Conservation (phyloP, 1,140 invertebrate genomes). For the Gyrodactylus bullatarudis region DNA sequence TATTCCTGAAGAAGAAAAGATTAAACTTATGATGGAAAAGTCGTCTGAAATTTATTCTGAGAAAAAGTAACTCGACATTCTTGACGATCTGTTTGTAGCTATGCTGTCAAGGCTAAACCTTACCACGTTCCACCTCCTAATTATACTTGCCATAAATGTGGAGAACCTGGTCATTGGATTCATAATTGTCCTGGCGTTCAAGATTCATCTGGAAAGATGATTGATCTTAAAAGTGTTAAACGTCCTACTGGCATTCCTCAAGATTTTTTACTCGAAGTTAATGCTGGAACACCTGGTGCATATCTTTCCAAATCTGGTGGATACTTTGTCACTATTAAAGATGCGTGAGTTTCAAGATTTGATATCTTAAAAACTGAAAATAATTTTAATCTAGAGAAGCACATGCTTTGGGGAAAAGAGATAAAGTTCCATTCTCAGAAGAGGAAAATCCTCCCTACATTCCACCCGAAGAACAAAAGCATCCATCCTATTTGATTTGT, state of each 20-base stretch:
- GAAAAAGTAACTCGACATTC: background rate
- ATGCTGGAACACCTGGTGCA: background rate
- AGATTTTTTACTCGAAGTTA: slow-evolving; percentile 2
- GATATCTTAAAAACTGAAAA: background rate
- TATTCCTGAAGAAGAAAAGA: slow-evolving; percentile 4
- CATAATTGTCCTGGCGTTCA: slow-evolving; percentile 3
- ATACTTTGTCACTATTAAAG: slow-evolving; percentile 4
- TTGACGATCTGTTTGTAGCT: background rate
- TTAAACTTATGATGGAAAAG: slow-evolving; percentile 1
- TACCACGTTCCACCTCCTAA: background rate
- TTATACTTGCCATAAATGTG: slow-evolving; percentile 4
- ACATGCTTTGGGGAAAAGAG: slow-evolving; percentile 2
- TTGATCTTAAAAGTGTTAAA: slow-evolving; percentile 5
- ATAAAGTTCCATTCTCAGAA: slow-evolving; percentile 1
- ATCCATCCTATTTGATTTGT: background rate
- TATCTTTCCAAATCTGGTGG: slow-evolving; percentile 2
- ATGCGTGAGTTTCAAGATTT: slow-evolving; percentile 1
- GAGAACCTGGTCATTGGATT: slow-evolving; percentile 6
- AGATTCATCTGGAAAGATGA: background rate
- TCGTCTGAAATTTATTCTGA: background rate
- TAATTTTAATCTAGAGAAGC: background rate
- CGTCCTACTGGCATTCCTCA: slow-evolving; percentile 5
- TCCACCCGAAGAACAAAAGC: slow-evolving; percentile 1
- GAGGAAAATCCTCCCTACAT: slow-evolving; percentile 7
- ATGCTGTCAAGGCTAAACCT: background rate